A percentile compares a stretch with the other conserved stretches of the same genome.
Evolutionary conservation across 2,888 invertebrate genomes (phyloP).

Genomic region (Eilema sororculum): DNA sequence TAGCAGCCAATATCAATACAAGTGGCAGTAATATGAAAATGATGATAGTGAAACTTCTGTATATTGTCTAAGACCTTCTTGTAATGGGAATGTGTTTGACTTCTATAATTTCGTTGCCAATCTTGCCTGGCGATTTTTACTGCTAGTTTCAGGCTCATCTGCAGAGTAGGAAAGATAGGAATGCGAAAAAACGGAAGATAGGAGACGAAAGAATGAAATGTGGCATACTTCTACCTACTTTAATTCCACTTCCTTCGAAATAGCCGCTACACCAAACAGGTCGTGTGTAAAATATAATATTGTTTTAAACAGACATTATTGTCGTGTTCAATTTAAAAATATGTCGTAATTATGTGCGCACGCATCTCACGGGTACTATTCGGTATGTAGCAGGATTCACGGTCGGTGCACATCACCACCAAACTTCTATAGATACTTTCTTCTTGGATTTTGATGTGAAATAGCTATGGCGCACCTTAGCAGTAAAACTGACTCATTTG

Average conservation of each 20-base stretch:
- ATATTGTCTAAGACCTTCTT: too few relatives aligned
- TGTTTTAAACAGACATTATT: background rate
- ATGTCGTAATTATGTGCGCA: background rate
- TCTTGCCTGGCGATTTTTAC: too few relatives aligned
- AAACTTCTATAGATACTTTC: background rate
- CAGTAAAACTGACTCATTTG: background rate
- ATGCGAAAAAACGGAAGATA: background rate
- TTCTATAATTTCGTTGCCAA: too few relatives aligned
- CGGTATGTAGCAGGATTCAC: background rate
- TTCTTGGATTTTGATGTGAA: conserved; percentile 1
- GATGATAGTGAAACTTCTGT: too few relatives aligned
- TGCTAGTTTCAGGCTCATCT: too few relatives aligned
- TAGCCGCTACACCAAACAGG: background rate
- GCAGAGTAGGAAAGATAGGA: too few relatives aligned
- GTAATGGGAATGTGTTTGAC: too few relatives aligned
- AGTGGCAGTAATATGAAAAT: too few relatives aligned
- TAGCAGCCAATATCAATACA: too few relatives aligned
- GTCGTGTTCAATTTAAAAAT: conserved; percentile 1
- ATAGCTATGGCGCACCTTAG: background rate
- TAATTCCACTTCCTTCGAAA: background rate
- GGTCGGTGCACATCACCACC: background rate
- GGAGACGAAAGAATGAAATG: too few relatives aligned
- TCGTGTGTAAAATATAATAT: background rate
- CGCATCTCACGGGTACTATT: background rate
- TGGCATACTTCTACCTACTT: too few relatives aligned